Evolutionary conservation across 2,888 invertebrate genomes (phyloP).

Genomic region (Macrostomum cliftonense): DNA sequence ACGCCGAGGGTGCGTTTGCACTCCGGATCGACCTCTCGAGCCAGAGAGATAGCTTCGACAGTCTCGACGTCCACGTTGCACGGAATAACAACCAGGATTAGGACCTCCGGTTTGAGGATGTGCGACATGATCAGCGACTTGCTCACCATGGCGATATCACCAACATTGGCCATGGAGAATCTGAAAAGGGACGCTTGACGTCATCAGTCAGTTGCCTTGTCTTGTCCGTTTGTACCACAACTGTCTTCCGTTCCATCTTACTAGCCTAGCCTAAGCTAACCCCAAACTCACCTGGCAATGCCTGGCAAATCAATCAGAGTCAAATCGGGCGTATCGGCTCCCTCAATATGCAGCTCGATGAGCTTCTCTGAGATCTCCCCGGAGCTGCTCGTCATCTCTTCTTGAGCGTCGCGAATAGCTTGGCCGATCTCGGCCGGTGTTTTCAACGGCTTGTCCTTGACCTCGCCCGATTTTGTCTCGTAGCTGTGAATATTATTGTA

Average conservation of each 20-base stretch:
- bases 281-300: not conserved
- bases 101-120: conserved; percentile 1
- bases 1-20: conserved; percentile 5
- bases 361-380: not conserved
- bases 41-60: conserved; percentile 3
- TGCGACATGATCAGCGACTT: not conserved
- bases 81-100: conserved; percentile 7
- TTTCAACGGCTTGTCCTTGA: no score
- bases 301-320: conserved; percentile 10
- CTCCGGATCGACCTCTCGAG: conserved; percentile 2
- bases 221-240: no score
- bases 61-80: conserved; percentile 7
- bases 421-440: no score
- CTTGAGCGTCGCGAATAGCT: no score
- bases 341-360: conserved; percentile 4
- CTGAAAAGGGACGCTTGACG: no score
- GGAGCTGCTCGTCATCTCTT: no score
- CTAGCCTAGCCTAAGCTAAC: no score
- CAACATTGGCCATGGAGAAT: no score
- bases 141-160: not conserved
- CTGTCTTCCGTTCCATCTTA: no score
- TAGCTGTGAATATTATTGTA: no score
- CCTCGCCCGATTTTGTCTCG: no score
- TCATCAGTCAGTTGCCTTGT: no score
- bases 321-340: conserved; percentile 5